These are phyloP conservation scores for Theodoxus fluviatilis DNA, from an alignment of 2,888 invertebrate species.

Conservation along the genomic window DNA sequence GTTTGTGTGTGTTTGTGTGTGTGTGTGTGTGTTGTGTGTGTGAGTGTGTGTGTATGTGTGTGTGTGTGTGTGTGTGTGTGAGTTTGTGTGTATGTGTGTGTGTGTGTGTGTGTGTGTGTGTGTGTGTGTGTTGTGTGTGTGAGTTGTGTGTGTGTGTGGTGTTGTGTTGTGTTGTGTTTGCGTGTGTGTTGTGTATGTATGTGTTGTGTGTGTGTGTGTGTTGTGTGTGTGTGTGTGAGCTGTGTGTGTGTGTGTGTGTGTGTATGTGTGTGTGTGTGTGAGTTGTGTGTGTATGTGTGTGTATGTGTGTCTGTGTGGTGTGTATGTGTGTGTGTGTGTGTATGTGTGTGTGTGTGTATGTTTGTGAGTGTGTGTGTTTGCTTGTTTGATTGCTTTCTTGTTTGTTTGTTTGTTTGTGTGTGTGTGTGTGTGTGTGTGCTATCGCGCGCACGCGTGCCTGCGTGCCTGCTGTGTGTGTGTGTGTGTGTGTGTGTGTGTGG, in stretches of 20 bases:
- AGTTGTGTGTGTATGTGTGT: neutral
- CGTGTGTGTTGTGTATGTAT: neutral
- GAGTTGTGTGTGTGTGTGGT: neutral
- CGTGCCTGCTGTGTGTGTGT: no score
- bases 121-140: neutral
- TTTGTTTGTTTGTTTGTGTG: neutral
- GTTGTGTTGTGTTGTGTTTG: neutral
- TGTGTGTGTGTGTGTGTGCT: no score
- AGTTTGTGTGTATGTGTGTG: neutral
- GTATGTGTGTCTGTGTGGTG: neutral
- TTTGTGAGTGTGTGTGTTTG: neutral
- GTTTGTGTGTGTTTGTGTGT: neutral
- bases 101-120: neutral
- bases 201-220: neutral
- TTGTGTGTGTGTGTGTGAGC: no score
- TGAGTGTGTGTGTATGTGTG: neutral
- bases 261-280: neutral
- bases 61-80: slow-evolving; percentile 1
- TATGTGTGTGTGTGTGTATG: neutral
- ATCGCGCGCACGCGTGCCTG: no score
- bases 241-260: neutral
- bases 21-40: neutral
- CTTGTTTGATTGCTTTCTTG: neutral
- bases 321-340: neutral
- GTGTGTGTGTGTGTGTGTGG: neutral